Base-by-base conservation (phyloP, 2,888 invertebrate species). In the Acronicta aceris region DNA sequence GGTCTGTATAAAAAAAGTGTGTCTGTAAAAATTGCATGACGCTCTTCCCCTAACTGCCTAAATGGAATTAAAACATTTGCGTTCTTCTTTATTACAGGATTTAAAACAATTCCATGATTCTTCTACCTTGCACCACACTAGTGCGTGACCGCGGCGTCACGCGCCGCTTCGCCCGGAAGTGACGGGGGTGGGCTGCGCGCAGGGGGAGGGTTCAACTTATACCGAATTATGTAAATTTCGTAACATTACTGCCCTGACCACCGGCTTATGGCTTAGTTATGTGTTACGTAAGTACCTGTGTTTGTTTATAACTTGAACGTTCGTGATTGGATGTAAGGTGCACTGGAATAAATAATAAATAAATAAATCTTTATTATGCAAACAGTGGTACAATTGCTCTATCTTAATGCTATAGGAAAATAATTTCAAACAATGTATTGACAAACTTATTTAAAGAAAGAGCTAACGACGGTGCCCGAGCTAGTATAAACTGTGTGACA, bases 61-160 rank as follows among this genome's bases (percentile, higher is more conserved):
- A n/a, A n/a, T n/a, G n/a, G n/a, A n/a, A n/a, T n/a, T n/a, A n/a
- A n/a, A n/a, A n/a, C n/a, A n/a, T n/a, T n/a, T n/a, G n/a, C n/a
- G n/a, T n/a, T n/a, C n/a, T n/a, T 21, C n/a, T 38, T 38, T 38
- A 7, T 38, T 13, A 36, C 36, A 13, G 5, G n/a, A n/a, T n/a
- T n/a, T n/a, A 38, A 38, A 38, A 38, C 38, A n/a, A 38, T 6
- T 0, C 33, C 62, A 43, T 0, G 0, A 15, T 6, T 54, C 54
- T 41, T 54, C 13, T 13, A 51, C 42, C 61, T 81, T 71, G 62
- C 4, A 38, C 68, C 76, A 65, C 12, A 49, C 56, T 15, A 55
- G 79, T 84, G 85, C 88, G 88, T 89, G 89, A 87, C 86, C 78
- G 61, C 48, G 66, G 70, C 82, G 86, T 87, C 87, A 89, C 85